phyloP scores from a whole-genome alignment of 2,797 vertebrate genomes.

The Phalloptychus januarius region DNA sequence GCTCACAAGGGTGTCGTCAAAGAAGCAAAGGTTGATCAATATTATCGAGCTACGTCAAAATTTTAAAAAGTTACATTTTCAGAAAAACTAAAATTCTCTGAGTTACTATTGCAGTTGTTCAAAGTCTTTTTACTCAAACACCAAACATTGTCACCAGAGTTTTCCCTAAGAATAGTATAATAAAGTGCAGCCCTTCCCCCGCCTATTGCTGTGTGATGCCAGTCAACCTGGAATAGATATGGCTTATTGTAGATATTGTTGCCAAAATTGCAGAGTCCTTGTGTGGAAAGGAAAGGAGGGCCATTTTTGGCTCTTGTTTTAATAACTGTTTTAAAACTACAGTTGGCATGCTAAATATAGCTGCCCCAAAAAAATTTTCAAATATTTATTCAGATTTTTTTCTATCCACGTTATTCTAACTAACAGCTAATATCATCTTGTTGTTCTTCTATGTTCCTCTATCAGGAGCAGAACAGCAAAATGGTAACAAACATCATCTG shows the following conservation, averaged over 20 bases:
- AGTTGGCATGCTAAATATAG: neutral
- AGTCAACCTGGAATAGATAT: neutral
- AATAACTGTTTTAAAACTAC: neutral
- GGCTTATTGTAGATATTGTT: neutral
- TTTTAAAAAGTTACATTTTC: neutral
- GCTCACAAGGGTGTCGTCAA: neutral
- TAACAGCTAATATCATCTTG: neutral
- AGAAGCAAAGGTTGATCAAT: neutral
- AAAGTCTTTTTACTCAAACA: neutral
- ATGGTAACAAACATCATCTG: neutral
- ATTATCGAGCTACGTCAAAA: neutral
- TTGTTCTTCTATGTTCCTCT: neutral
- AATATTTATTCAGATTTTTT: neutral
- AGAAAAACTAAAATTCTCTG: neutral
- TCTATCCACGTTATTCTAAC: neutral
- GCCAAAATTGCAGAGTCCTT: neutral
- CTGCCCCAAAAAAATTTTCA: neutral
- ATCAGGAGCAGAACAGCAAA: neutral
- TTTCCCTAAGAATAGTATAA: neutral
- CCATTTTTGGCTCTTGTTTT: neutral
- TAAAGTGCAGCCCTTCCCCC: neutral
- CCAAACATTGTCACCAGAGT: neutral
- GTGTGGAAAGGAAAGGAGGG: neutral
- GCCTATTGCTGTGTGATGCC: neutral
- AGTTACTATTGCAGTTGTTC: neutral